Base-by-base conservation (phyloP, 2,113 vertebrate species). In the Suncus etruscus region DNA sequence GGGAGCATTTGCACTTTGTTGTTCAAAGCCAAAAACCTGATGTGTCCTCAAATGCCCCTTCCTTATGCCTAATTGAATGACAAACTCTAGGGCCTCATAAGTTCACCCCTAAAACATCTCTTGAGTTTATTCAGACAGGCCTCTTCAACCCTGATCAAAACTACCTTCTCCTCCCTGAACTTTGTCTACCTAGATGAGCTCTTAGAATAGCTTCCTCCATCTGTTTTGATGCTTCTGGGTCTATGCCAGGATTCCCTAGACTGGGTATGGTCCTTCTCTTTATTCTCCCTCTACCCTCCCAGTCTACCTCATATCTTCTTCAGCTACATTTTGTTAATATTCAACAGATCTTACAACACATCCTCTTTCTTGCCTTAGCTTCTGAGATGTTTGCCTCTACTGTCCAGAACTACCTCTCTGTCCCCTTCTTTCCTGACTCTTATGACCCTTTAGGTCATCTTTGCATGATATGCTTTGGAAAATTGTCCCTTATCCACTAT, bases 31-130 rank as follows among this genome's bases (percentile, higher is more conserved):
- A 24, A 48, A n/a, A 50, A 9, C n/a, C 11, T 12, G 29, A n/a
- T 22, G 45, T 20, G 2, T 39, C 24, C 48, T 31, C 24, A 54
- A 20, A 1, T 4, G 0, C 8, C 45, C 5, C 1, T 9, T 65
- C 61, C 12, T 27, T 7, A 0, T 24, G 32, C 16, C 10, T 47
- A 16, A 3, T 22, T 20, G 27, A n/a, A 29, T 11, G 20, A 3
- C 69, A 8, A 11, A 24, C 50, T 11, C 68, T 29, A 66, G 6
- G 1, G 47, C 68, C 4, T 86, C 25, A 0, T 8, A 8, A 31
- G 58, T 48, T 31, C 39, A 27, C 39, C 10, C 72, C 32, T 11
- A 22, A 48, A 14, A 6, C 10, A 2, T 12, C 47, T 54, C 66
- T 76, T 8, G 4, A 24, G 10, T 78, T 66, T 25, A 20, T 25